Conservation (phyloP, 92 coral and sea anemone genomes). For the Actinostola sp. region DNA sequence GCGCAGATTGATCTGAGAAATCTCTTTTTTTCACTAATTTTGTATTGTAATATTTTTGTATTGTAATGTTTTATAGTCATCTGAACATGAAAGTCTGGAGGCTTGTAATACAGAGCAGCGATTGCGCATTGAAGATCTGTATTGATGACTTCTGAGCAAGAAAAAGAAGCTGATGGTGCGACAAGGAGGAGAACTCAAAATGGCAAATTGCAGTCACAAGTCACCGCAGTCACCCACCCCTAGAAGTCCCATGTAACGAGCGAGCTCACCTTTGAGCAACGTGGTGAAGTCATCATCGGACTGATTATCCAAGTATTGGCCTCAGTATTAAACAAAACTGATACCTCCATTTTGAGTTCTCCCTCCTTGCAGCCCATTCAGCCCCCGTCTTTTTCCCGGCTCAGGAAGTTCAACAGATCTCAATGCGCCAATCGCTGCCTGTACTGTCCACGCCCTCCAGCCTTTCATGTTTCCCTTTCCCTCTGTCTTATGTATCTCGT, state of each 20-base stretch:
- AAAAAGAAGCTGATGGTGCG: conserved; percentile 76
- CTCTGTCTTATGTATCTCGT: too few relatives aligned
- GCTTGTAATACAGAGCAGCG: conserved; percentile 26
- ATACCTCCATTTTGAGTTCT: conserved; percentile 42
- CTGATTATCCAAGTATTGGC: too few relatives aligned
- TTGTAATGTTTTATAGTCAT: conserved; percentile 12
- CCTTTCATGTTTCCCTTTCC: conserved; percentile 12
- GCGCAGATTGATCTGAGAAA: too few relatives aligned
- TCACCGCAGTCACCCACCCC: too few relatives aligned
- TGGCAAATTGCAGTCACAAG: too few relatives aligned
- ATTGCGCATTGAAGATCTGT: conserved; percentile 46
- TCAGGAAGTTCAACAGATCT: conserved; percentile 55
- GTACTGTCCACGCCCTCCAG: conserved; percentile 13
- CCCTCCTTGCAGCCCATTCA: conserved; percentile 69
- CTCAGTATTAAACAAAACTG: too few relatives aligned
- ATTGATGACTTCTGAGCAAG: conserved; percentile 55
- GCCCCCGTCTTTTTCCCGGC: conserved; percentile 68
- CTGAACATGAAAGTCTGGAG: conserved; percentile 16
- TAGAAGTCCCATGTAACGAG: too few relatives aligned
- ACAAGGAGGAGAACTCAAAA: conserved; percentile 55
- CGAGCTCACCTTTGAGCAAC: too few relatives aligned
- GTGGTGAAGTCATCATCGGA: too few relatives aligned
- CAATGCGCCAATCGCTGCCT: conserved; percentile 39
- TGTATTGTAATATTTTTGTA: too few relatives aligned
- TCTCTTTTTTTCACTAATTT: too few relatives aligned